Evolutionary conservation across 2,888 invertebrate species (phyloP).

Genomic region (Leptinotarsa tumamoca): DNA sequence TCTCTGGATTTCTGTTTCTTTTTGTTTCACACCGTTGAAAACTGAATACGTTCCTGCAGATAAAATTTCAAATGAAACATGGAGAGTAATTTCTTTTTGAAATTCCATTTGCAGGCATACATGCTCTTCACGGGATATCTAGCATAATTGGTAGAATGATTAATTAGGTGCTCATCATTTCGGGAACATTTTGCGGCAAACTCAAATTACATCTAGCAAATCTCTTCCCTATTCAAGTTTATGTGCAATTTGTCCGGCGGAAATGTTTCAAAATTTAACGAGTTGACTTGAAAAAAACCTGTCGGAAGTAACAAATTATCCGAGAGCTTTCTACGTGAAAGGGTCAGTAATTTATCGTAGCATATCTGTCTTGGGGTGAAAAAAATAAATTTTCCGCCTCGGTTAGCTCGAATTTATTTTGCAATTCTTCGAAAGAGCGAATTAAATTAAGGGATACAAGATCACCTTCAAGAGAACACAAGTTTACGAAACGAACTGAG

Average conservation of each 20-base stretch:
- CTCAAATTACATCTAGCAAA: not conserved
- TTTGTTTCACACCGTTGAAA: no score
- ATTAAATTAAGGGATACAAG: slow-evolving; percentile 19
- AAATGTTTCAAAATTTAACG: slow-evolving; percentile 21
- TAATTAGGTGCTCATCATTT: not conserved
- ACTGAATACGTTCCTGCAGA: no score
- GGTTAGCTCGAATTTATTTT: slow-evolving; percentile 24
- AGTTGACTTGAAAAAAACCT: slow-evolving; percentile 22
- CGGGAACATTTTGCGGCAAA: not conserved
- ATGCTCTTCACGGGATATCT: no score
- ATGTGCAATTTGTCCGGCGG: slow-evolving; percentile 13
- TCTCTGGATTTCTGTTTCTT: no score
- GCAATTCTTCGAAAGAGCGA: not conserved
- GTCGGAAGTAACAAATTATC: slow-evolving; percentile 29
- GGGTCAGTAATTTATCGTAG: slow-evolving; percentile 29
- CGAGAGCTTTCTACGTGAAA: slow-evolving; percentile 17
- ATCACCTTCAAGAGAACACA: slow-evolving; percentile 3
- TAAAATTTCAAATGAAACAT: no score
- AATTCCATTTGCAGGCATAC: no score
- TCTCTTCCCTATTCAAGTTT: not conserved
- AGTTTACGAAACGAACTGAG: not conserved
- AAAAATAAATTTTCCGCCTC: slow-evolving; percentile 25
- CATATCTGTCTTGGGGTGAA: slow-evolving; percentile 25
- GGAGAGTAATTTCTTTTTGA: no score
- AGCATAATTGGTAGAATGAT: no score